Percentiles rank a stretch among this genome's conserved stretches.
Conservation (phyloP, 2,113 vertebrate species). For the Pedionomus torquatus region DNA sequence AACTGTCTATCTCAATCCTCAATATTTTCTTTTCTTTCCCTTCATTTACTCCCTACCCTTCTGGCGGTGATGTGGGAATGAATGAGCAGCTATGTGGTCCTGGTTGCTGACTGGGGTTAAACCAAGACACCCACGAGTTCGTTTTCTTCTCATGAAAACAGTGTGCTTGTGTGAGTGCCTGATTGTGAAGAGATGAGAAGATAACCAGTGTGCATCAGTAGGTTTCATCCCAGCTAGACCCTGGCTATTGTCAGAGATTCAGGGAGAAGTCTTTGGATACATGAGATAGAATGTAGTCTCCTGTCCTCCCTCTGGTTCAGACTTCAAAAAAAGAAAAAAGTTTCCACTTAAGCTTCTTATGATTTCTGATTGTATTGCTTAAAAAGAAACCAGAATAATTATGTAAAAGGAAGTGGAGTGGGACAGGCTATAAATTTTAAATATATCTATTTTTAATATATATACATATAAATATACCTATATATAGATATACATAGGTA, state of each 20-base stretch:
- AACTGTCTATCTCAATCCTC: not conserved
- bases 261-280: not conserved
- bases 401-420: rapidly evolving
- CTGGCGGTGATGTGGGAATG: not conserved
- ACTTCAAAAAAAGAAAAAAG: not conserved
- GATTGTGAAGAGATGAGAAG: not conserved
- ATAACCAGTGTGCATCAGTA: not conserved
- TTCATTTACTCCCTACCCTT: not conserved
- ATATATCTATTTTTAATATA: no score
- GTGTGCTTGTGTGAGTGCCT: rapidly evolving
- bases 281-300: not conserved
- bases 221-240: not conserved
- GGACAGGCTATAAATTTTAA: not conserved
- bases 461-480: no score
- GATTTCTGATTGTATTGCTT: not conserved
- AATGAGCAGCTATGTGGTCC: not conserved
- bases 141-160: not conserved
- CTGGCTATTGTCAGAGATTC: not conserved
- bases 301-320: not conserved
- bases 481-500: no score
- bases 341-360: not conserved
- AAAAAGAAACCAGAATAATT: not conserved
- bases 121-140: rapidly evolving
- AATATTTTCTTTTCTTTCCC: not conserved
- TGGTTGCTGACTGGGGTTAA: not conserved